These are phyloP conservation scores for Passer montanus DNA, from an alignment of 2,113 vertebrate genomes.

Conservation along the genomic window DNA sequence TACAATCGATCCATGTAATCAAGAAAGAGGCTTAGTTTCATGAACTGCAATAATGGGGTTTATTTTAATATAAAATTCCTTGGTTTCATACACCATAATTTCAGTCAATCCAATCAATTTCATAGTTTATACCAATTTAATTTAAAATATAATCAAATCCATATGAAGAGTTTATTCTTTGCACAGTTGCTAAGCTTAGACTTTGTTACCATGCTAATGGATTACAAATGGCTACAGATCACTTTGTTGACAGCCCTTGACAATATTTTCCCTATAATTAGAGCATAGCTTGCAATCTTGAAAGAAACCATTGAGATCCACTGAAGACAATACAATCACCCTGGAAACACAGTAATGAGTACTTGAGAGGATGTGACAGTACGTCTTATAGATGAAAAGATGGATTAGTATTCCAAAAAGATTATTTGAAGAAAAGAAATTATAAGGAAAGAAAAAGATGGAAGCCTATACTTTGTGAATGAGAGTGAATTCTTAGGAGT, in stretches of 20 bases:
- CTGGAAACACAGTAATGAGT: not conserved
- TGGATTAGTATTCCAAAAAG: not conserved
- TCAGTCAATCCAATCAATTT: not conserved
- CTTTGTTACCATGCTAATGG: constrained; percentile 20
- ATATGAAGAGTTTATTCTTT: constrained; percentile 24
- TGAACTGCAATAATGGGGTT: not conserved
- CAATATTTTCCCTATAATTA: not conserved
- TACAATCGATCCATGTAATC: not conserved
- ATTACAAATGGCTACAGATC: not conserved
- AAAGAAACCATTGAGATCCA: not conserved
- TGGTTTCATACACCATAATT: not conserved
- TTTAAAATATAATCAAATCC: not conserved
- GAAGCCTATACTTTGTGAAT: not conserved
- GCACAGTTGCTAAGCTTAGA: not conserved
- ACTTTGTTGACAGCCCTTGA: not conserved
- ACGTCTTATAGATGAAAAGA: not conserved
- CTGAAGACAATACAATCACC: not conserved
- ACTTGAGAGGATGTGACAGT: not conserved
- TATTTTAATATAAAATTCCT: not conserved
- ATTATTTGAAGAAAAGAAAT: not conserved
- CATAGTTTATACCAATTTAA: not conserved
- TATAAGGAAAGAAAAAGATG: not conserved
- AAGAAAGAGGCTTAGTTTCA: not conserved
- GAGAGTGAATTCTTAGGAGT: not conserved
- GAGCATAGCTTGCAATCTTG: not conserved